phyloP scores from a whole-genome alignment of 2,888 invertebrate species.

The Drosophila mimetica region DNA sequence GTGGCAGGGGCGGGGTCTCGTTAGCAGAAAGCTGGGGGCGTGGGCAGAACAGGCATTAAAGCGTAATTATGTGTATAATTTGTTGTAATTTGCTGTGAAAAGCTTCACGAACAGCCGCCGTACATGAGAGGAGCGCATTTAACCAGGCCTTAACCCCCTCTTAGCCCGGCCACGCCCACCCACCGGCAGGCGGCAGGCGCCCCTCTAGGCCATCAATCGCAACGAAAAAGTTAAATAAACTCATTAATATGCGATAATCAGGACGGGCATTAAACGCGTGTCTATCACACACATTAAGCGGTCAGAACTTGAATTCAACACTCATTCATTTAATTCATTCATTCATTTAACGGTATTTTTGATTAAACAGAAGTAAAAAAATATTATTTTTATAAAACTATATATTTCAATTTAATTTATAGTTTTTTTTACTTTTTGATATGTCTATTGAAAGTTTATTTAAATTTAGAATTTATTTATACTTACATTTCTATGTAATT shows the following conservation, averaged over 20 bases:
- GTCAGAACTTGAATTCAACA: slow-evolving; percentile 3
- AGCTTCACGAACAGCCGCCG: slow-evolving; percentile 47
- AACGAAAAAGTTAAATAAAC: slow-evolving; percentile 67
- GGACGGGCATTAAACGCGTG: slow-evolving; percentile 26
- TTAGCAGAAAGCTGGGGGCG: slow-evolving; percentile 27
- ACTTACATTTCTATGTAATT: too few species aligned
- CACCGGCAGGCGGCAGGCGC: background rate
- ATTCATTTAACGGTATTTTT: background rate
- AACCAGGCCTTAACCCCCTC: slow-evolving; percentile 44
- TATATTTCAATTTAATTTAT: too few species aligned
- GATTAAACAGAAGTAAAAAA: too few species aligned
- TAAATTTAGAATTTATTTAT: too few species aligned
- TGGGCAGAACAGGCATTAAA: slow-evolving; percentile 62
- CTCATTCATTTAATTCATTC: too few species aligned
- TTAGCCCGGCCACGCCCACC: slow-evolving; percentile 3
- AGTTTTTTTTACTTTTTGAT: too few species aligned
- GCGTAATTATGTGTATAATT: slow-evolving; percentile 76
- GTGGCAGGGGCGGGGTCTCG: slow-evolving; percentile 15
- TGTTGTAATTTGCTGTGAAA: slow-evolving; percentile 74
- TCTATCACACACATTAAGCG: slow-evolving; percentile 15
- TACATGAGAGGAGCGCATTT: slow-evolving; percentile 59
- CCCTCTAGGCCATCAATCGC: slow-evolving; percentile 40
- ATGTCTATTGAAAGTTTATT: too few species aligned
- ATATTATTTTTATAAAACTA: too few species aligned
- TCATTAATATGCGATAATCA: slow-evolving; percentile 67